Evolutionary conservation across 2,797 vertebrate genomes (phyloP).

Genomic region (Tangara arthus): DNA sequence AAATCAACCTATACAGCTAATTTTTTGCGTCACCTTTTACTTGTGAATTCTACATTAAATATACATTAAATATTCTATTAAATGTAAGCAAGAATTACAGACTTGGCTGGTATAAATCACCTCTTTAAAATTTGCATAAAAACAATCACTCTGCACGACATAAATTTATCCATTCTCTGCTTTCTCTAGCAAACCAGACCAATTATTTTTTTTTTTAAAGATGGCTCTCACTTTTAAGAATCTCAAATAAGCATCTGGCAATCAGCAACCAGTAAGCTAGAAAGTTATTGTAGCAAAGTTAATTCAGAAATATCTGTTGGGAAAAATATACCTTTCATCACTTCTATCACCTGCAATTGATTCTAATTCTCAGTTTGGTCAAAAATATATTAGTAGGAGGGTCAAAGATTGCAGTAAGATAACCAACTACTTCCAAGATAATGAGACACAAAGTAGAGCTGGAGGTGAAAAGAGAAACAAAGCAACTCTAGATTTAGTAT

Average conservation of each 20-base stretch:
- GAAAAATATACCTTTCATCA: constrained; percentile 29
- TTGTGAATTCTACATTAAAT: neutral
- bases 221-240: neutral
- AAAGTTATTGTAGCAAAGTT: constrained; percentile 19
- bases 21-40: neutral
- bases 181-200: neutral
- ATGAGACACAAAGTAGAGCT: neutral
- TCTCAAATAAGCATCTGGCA: neutral
- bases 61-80: neutral
- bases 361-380: constrained; percentile 61
- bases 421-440: constrained; percentile 37
- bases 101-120: neutral
- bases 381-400: constrained; percentile 46
- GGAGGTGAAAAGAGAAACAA: neutral
- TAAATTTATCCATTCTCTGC: neutral
- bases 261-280: neutral
- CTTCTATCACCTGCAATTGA: constrained; percentile 47
- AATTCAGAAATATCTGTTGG: constrained; percentile 39
- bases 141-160: neutral
- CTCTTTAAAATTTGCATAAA: neutral
- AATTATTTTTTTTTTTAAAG: neutral
- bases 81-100: neutral
- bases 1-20: neutral
- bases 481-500: neutral
- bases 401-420: constrained; percentile 58